phyloP scores from a whole-genome alignment of 2,888 invertebrate genomes.

The Stenodema calcarata region DNA sequence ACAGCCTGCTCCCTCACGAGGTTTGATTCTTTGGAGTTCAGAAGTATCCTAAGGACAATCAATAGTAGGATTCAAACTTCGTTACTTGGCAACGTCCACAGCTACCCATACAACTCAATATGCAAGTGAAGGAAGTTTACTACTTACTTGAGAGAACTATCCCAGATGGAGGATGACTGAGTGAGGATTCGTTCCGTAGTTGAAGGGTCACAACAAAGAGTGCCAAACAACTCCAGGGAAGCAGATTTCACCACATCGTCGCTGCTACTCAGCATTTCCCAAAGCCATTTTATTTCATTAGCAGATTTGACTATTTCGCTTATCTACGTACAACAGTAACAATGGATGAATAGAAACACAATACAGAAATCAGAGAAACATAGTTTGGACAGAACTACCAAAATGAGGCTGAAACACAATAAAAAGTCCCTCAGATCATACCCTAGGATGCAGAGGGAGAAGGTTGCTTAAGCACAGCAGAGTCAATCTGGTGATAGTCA shows the following conservation, averaged over 20 bases:
- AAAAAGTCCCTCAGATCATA: not conserved
- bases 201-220: slow-evolving; percentile 59
- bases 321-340: not conserved
- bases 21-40: slow-evolving; percentile 65
- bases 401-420: no score
- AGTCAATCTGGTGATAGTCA: slow-evolving; percentile 66
- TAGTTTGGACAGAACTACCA: no score
- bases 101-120: not conserved
- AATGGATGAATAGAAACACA: no score
- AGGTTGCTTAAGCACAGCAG: slow-evolving; percentile 61
- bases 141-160: not conserved
- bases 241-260: slow-evolving; percentile 66
- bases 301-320: slow-evolving; percentile 31
- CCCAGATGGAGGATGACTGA: not conserved
- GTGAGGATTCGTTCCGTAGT: slow-evolving; percentile 28
- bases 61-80: not conserved
- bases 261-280: slow-evolving; percentile 64
- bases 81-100: no score
- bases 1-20: slow-evolving; percentile 67
- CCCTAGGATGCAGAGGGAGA: slow-evolving; percentile 30
- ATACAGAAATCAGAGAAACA: no score
- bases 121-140: not conserved
- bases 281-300: slow-evolving; percentile 61
- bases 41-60: slow-evolving; percentile 58
- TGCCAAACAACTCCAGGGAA: slow-evolving; percentile 65